Percentiles rank a stretch among this genome's conserved stretches.
phyloP scores from a whole-genome alignment of 2,797 vertebrate genomes.

The Liasis olivaceus region DNA sequence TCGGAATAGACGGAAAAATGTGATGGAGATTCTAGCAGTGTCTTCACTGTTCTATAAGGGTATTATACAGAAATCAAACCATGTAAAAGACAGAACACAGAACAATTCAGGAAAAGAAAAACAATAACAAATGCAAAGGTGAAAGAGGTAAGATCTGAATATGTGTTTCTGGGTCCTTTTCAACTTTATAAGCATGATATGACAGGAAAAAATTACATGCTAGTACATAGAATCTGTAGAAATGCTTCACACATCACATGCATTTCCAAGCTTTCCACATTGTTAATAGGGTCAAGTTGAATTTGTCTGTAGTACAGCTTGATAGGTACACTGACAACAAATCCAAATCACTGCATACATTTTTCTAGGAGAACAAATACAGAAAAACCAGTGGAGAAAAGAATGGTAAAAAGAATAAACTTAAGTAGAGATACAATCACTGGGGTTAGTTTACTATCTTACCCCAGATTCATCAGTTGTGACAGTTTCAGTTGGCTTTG shows the following conservation, averaged over 20 bases:
- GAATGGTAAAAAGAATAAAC: constrained; percentile 78
- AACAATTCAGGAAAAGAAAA: constrained; percentile 74
- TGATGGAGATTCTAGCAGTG: constrained; percentile 98
- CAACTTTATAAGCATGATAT: constrained; percentile 72
- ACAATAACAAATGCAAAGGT: constrained; percentile 72
- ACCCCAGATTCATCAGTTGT: constrained; percentile 97
- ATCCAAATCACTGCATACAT: constrained; percentile 75
- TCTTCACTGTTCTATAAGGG: constrained; percentile 93
- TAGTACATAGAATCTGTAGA: constrained; percentile 72
- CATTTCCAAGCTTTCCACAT: constrained; percentile 74
- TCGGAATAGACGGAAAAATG: constrained; percentile 98
- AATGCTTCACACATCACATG: constrained; percentile 77
- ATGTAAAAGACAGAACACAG: constrained; percentile 65
- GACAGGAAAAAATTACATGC: constrained; percentile 76
- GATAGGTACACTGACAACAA: constrained; percentile 72
- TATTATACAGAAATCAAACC: constrained; percentile 73
- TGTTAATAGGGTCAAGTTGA: constrained; percentile 70
- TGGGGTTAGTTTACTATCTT: constrained; percentile 84
- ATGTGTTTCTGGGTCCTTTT: constrained; percentile 70
- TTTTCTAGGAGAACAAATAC: constrained; percentile 73
- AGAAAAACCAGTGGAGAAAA: constrained; percentile 72
- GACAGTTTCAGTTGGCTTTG: constrained; percentile 99
- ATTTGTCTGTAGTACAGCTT: constrained; percentile 63
- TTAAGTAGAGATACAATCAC: constrained; percentile 79
- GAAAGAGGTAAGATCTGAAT: constrained; percentile 72